These are phyloP conservation scores for Varanus komodoensis DNA, from an alignment of 2,113 vertebrate species.

Conservation along the genomic window DNA sequence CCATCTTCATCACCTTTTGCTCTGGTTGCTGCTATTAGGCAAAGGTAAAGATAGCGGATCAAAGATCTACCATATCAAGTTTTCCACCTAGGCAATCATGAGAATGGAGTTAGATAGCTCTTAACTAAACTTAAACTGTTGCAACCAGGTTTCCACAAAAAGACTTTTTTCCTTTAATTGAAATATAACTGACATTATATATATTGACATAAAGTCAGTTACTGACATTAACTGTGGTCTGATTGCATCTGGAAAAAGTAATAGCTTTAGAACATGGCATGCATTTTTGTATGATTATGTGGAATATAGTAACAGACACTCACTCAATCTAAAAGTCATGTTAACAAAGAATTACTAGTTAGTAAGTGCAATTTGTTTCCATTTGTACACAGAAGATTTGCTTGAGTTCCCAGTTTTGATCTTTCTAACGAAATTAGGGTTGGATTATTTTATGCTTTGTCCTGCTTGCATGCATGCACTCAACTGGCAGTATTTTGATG, in stretches of 20 bases:
- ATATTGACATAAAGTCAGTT: no score
- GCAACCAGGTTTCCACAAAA: background rate
- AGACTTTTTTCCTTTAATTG: background rate
- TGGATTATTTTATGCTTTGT: background rate
- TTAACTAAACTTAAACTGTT: background rate
- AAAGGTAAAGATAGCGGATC: background rate
- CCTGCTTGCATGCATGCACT: background rate
- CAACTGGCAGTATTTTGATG: conserved; percentile 7
- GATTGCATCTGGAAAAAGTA: conserved; percentile 8
- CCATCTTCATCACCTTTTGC: no score
- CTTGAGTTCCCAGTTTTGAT: conserved; percentile 35
- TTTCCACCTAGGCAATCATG: background rate
- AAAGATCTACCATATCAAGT: background rate
- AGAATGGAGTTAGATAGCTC: background rate
- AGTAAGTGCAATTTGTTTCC: conserved; percentile 53
- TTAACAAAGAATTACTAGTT: conserved; percentile 10
- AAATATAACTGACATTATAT: no score
- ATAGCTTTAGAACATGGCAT: conserved; percentile 35
- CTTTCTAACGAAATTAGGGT: conserved; percentile 28
- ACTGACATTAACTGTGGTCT: background rate
- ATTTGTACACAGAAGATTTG: conserved; percentile 37
- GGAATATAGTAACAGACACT: conserved; percentile 11
- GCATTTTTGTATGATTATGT: conserved; percentile 31
- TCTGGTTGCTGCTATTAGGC: background rate
- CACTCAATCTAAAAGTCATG: conserved; percentile 25